Evolutionary conservation across 2,888 invertebrate species (phyloP).

Genomic region (Kryphioiulus occultus): DNA sequence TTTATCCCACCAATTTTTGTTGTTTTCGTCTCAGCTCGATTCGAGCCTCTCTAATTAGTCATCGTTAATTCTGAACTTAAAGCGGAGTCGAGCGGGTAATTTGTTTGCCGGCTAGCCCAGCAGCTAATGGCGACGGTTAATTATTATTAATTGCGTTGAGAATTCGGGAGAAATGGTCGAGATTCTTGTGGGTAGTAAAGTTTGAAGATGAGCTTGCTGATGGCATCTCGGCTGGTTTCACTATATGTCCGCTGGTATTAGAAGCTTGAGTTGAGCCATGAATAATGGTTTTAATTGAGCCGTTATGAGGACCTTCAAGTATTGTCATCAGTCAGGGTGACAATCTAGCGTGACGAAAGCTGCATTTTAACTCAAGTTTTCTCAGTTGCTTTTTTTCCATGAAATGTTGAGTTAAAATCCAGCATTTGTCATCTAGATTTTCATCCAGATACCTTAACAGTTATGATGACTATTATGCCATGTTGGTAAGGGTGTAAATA

Average conservation of each 20-base stretch:
- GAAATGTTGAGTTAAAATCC: too few species aligned
- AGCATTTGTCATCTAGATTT: too few species aligned
- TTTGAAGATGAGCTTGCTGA: neutral
- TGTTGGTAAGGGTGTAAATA: neutral
- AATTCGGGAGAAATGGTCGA: neutral
- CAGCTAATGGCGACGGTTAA: neutral
- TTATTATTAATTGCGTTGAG: neutral
- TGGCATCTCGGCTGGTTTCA: neutral
- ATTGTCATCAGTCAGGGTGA: too few species aligned
- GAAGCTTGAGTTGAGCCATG: too few species aligned
- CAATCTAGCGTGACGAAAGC: too few species aligned
- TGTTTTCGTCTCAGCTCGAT: neutral
- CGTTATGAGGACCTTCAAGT: too few species aligned
- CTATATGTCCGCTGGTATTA: neutral
- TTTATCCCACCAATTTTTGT: neutral
- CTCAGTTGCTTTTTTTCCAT: too few species aligned
- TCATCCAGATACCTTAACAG: too few species aligned
- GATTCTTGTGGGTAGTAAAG: too few species aligned
- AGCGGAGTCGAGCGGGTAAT: neutral
- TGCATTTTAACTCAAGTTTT: too few species aligned
- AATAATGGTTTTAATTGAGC: too few species aligned
- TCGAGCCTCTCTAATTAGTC: neutral
- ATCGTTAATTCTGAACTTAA: constrained; percentile 20
- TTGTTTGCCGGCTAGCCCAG: neutral
- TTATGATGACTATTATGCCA: too few species aligned